phyloP scores from a whole-genome alignment of 2,797 vertebrate genomes.

The Luscinia megarhynchos region DNA sequence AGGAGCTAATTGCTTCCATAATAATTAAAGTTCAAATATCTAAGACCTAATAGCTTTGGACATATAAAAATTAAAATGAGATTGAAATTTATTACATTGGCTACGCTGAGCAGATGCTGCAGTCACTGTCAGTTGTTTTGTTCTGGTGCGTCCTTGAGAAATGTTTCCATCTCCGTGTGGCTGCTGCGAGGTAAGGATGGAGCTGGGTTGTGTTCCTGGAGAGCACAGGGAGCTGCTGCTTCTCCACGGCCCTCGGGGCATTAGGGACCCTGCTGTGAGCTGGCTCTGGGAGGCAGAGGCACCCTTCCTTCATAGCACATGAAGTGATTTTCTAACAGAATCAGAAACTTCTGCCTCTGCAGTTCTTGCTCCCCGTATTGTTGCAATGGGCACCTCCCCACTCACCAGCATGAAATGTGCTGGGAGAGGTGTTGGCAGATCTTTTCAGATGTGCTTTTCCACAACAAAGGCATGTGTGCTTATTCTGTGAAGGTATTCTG shows the following conservation, averaged over 20 bases:
- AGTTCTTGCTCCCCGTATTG: neutral
- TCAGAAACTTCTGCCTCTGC: neutral
- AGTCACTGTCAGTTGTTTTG: neutral
- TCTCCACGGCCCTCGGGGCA: neutral
- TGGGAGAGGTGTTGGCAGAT: neutral
- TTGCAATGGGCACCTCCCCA: neutral
- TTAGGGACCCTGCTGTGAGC: neutral
- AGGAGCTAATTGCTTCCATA: neutral
- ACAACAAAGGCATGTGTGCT: neutral
- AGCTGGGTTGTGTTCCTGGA: constrained; percentile 60
- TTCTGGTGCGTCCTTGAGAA: constrained; percentile 62
- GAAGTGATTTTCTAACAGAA: neutral
- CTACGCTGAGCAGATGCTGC: constrained; percentile 26
- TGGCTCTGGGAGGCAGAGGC: neutral
- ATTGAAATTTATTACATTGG: constrained; percentile 45
- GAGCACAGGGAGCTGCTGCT: neutral
- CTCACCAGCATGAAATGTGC: neutral
- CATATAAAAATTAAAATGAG: constrained; percentile 13
- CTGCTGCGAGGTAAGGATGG: neutral
- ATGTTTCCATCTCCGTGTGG: neutral
- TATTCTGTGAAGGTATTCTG: constrained; percentile 7
- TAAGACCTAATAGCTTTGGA: constrained; percentile 53
- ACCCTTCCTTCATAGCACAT: neutral
- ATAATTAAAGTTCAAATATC: constrained; percentile 29
- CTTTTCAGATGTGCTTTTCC: constrained; percentile 8